Base-by-base conservation (phyloP, 2,113 vertebrate species). In the Poicephalus meyeri region DNA sequence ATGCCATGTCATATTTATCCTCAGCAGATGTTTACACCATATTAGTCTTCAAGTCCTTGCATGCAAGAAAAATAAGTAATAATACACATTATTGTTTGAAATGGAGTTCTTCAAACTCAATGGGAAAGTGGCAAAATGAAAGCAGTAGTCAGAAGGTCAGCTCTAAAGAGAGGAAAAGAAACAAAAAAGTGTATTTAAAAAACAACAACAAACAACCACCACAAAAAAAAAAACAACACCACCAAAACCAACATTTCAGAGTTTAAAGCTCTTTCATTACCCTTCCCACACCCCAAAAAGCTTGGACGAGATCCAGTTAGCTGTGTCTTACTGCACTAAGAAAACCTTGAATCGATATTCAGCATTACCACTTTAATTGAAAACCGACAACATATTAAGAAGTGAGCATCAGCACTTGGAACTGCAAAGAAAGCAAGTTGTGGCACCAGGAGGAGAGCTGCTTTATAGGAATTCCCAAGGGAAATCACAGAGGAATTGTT, bases 281-380 rank as follows among this genome's bases (percentile, higher is more conserved):
- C 25, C 9, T 77, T n/a, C 33, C 21, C 1, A 1, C 8, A 64
- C 10, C 11, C 65, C 68, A 79, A 81, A 44, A 95, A 12, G 26
- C 61, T 64, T 85, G 47, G 52, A 97, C 66, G 42, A 94, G 63
- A 53, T 72, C 24, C 88, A 93, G 46, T 58, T 90, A 82, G 41
- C 58, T 91, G 72, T 82, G 29, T 63, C 80, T 90, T 90, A 88
- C 39, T 64, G 82, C 69, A 88, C 88, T 72, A 60, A 60, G 53
- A 93, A 96, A 93, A 86, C 60, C 86, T 95, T 82, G 77, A 92
- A 95, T 95, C 95, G 96, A 92, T 96, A 94, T 50, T 96, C 93
- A 91, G 64, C 71, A 95, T 92, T 95, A 94, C 73, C 10, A 64
- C 77, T 94, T 95, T 93, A 96, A 95, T 26, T 83, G 88, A 97